Conservation (phyloP, 2,888 invertebrate species). For the Salticus scenicus region DNA sequence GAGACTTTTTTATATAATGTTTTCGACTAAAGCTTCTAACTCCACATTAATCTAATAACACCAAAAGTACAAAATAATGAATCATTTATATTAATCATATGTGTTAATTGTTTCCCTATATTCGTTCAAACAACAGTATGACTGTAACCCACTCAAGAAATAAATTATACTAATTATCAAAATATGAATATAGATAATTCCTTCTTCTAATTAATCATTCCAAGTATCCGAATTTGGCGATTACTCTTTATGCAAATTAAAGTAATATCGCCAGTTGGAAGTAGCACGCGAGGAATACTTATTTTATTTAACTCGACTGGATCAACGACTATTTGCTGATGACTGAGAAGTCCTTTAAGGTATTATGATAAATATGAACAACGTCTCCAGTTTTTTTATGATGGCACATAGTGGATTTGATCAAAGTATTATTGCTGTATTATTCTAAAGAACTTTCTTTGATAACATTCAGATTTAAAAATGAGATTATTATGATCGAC, state of each 20-base stretch:
- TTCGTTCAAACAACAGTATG: neutral
- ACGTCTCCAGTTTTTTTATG: slow-evolving; percentile 44
- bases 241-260: slow-evolving; percentile 7
- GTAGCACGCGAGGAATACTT: slow-evolving; percentile 33
- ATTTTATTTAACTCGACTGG: slow-evolving; percentile 52
- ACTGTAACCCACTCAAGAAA: neutral
- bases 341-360: neutral
- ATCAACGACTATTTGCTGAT: slow-evolving; percentile 45
- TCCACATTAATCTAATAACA: neutral
- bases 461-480: slow-evolving; percentile 55
- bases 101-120: slow-evolving; percentile 15
- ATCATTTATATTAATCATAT: neutral
- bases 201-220: slow-evolving; percentile 17
- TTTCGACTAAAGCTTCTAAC: neutral
- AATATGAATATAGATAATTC: slow-evolving; percentile 11
- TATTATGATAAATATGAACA: slow-evolving; percentile 27
- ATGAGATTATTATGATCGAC: slow-evolving; percentile 51
- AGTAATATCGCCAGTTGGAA: neutral
- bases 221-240: neutral
- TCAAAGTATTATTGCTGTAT: no score
- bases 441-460: slow-evolving; percentile 55
- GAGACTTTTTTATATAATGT: neutral
- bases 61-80: no score
- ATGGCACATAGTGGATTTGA: no score
- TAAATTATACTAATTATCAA: slow-evolving; percentile 19